Percentiles rank a stretch among this genome's conserved stretches.
phyloP scores from a whole-genome alignment of 2,888 invertebrate species.

The Drosophila cracens region DNA sequence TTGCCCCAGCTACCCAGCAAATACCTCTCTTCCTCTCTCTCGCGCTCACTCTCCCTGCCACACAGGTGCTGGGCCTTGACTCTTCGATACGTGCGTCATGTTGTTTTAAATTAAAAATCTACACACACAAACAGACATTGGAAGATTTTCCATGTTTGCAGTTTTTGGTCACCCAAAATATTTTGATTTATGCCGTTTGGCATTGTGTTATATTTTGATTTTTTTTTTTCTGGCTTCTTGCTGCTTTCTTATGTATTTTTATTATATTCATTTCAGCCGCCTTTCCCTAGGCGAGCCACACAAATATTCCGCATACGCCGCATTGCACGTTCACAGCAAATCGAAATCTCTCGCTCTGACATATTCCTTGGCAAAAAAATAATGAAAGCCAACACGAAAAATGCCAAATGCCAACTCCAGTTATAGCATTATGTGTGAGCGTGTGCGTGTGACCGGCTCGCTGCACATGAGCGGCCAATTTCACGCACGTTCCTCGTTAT shows the following conservation, averaged over 20 bases:
- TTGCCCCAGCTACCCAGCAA: slow-evolving; percentile 21
- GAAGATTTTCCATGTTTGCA: slow-evolving; percentile 60
- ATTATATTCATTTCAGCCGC: slow-evolving; percentile 56
- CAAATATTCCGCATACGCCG: slow-evolving; percentile 67
- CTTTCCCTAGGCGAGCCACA: slow-evolving; percentile 3
- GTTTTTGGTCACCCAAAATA: slow-evolving; percentile 55
- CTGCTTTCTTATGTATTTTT: slow-evolving; percentile 55
- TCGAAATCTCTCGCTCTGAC: slow-evolving; percentile 37
- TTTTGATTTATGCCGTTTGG: slow-evolving; percentile 58
- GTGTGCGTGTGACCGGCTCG: slow-evolving; percentile 47
- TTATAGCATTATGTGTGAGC: slow-evolving; percentile 26
- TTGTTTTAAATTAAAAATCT: slow-evolving; percentile 79
- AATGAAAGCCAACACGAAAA: slow-evolving; percentile 10
- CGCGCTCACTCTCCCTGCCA: slow-evolving; percentile 17
- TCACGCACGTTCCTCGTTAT: slow-evolving; percentile 49
- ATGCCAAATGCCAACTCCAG: slow-evolving; percentile 44
- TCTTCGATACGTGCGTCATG: slow-evolving; percentile 57
- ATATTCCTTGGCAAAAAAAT: slow-evolving; percentile 17
- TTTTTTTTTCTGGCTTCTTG: neutral
- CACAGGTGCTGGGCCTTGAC: slow-evolving; percentile 53
- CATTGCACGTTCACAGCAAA: slow-evolving; percentile 57
- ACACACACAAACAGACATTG: slow-evolving; percentile 30
- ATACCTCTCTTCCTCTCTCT: slow-evolving; percentile 13
- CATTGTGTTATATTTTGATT: neutral
- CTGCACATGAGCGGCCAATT: slow-evolving; percentile 72